A percentile compares a stretch with the other conserved stretches of the same genome.
These are phyloP conservation scores for Puffinus mauretanicus DNA, from an alignment of 2,113 vertebrate species.

Conservation along the genomic window DNA sequence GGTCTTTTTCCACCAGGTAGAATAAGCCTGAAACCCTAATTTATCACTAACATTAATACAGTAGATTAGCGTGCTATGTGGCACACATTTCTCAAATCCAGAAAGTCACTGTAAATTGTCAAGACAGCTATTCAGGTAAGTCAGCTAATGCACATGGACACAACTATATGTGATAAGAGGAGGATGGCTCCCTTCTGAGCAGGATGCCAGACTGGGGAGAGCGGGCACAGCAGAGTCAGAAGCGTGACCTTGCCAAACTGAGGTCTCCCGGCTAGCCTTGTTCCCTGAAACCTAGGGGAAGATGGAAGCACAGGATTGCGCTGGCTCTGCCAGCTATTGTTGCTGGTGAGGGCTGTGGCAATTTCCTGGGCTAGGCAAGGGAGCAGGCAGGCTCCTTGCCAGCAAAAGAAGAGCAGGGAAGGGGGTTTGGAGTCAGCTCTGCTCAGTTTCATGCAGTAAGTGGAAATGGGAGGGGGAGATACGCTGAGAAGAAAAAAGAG, in stretches of 20 bases:
- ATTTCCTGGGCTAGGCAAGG: not conserved
- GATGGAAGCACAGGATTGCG: not conserved
- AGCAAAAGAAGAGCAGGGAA: not conserved
- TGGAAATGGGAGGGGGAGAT: not conserved
- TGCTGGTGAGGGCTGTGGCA: not conserved
- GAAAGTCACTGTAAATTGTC: not conserved
- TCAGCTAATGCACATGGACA: not conserved
- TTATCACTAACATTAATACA: not conserved
- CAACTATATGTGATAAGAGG: not conserved
- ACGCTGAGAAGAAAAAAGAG: not conserved
- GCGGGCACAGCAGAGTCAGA: not conserved
- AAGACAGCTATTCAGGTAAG: not conserved
- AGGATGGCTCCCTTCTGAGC: not conserved
- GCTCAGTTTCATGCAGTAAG: not conserved
- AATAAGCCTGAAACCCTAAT: not conserved
- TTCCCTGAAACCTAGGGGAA: not conserved
- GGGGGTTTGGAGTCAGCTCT: not conserved
- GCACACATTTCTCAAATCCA: not conserved
- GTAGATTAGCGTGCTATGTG: not conserved
- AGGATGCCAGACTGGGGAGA: not conserved
- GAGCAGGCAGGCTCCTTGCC: not conserved
- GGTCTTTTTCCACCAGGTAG: not conserved
- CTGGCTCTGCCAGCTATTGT: not conserved
- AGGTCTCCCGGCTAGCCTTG: not conserved
- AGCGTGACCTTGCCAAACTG: not conserved